These are phyloP conservation scores for Tursiops truncatus DNA, from an alignment of 2,113 vertebrate species.

Conservation along the genomic window DNA sequence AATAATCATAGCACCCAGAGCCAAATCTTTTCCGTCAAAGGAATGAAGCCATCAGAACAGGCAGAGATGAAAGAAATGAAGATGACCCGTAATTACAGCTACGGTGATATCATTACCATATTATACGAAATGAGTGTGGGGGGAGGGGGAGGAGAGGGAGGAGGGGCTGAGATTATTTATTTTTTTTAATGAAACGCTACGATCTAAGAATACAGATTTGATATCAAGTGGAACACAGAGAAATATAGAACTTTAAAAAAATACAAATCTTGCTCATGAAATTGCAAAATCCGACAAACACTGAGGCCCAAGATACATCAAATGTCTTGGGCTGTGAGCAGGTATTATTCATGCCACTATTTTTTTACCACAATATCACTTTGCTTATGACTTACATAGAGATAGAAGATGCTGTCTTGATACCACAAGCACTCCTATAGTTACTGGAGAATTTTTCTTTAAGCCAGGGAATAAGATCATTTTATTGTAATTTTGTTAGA, in stretches of 20 bases:
- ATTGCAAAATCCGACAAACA: slow-evolving; percentile 76
- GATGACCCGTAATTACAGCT: slow-evolving; percentile 92
- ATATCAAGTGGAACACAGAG: slow-evolving; percentile 66
- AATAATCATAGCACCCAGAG: slow-evolving; percentile 92
- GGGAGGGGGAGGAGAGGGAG: slow-evolving; percentile 61
- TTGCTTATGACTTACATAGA: slow-evolving; percentile 61
- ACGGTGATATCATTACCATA: slow-evolving; percentile 89
- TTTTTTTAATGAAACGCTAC: slow-evolving; percentile 85
- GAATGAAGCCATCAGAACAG: slow-evolving; percentile 93
- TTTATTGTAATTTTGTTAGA: slow-evolving; percentile 71
- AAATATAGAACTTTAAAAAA: slow-evolving; percentile 76
- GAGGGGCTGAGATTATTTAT: slow-evolving; percentile 83
- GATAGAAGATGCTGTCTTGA: slow-evolving; percentile 74
- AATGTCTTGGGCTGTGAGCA: slow-evolving; percentile 58
- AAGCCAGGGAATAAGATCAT: slow-evolving; percentile 57
- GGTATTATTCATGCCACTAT: slow-evolving; percentile 64
- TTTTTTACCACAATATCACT: slow-evolving; percentile 70
- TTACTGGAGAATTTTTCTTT: slow-evolving; percentile 67
- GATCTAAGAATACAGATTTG: slow-evolving; percentile 84
- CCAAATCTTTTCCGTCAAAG: slow-evolving; percentile 87
- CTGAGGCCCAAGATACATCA: slow-evolving; percentile 59
- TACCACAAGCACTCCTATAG: slow-evolving; percentile 40
- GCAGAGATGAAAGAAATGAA: slow-evolving; percentile 91
- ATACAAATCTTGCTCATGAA: slow-evolving; percentile 75
- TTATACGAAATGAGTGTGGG: slow-evolving; percentile 86